Evolutionary conservation across 2,888 invertebrate genomes (phyloP).

Genomic region (Sepiola atlantica): DNA sequence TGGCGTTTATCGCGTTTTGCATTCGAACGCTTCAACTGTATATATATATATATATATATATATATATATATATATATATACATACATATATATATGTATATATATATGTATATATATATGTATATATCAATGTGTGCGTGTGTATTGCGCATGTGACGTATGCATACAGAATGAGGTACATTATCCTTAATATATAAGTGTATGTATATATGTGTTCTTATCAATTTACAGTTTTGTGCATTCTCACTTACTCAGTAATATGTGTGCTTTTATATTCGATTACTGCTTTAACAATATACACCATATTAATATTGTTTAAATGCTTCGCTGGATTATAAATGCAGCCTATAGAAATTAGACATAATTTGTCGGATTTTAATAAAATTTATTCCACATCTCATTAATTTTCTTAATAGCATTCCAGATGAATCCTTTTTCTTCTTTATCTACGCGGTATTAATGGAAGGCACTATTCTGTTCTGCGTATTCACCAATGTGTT

Average conservation of each 20-base stretch:
- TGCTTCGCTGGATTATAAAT: not conserved
- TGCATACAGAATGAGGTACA: too few species aligned
- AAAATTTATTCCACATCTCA: not conserved
- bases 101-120: not conserved
- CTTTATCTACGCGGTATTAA: not conserved
- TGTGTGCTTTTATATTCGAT: not conserved
- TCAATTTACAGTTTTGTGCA: not conserved
- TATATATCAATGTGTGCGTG: not conserved
- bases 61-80: not conserved
- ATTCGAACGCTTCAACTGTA: too few species aligned
- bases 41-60: not conserved
- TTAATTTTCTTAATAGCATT: conserved; percentile 5
- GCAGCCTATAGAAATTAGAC: not conserved
- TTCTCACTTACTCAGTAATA: not conserved
- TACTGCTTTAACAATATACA: not conserved
- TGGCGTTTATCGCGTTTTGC: too few species aligned
- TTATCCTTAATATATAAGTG: not conserved
- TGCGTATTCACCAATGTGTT: not conserved
- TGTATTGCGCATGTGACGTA: too few species aligned
- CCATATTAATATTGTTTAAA: not conserved
- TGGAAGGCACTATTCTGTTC: not conserved
- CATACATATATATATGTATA: not conserved
- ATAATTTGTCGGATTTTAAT: not conserved
- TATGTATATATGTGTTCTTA: not conserved
- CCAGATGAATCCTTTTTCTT: not conserved